phyloP scores from a whole-genome alignment of 2,113 vertebrate genomes.

The Mystacornis crossleyi region DNA sequence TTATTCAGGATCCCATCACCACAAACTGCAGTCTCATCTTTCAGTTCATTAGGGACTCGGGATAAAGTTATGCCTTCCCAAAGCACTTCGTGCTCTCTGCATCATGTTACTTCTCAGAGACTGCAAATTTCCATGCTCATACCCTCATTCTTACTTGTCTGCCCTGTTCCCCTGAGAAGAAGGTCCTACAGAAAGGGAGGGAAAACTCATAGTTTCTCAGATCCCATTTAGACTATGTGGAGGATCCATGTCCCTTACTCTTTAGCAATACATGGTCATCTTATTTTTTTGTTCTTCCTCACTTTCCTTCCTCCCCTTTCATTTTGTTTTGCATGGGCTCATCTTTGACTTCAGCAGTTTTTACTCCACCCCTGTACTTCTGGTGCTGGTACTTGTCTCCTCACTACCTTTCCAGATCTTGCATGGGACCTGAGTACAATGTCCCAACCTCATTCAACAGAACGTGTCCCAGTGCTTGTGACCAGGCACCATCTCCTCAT shows the following conservation, averaged over 20 bases:
- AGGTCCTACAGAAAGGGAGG: not conserved
- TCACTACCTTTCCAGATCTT: not conserved
- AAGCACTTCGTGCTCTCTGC: not conserved
- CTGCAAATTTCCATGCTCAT: not conserved
- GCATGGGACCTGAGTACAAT: not conserved
- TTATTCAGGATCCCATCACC: not conserved
- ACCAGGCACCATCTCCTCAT: not conserved
- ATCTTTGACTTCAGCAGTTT: not conserved
- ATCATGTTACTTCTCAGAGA: not conserved
- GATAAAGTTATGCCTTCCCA: not conserved
- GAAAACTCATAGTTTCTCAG: not conserved
- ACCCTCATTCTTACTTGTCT: not conserved
- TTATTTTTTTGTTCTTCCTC: not conserved
- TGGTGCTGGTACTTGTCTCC: not conserved
- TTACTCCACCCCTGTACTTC: not conserved
- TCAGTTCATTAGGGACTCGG: not conserved
- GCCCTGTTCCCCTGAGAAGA: not conserved
- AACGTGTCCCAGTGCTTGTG: accelerated
- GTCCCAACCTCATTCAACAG: not conserved
- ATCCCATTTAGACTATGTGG: not conserved
- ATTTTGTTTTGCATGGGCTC: not conserved
- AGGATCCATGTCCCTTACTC: accelerated
- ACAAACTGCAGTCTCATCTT: not conserved
- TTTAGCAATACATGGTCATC: accelerated
- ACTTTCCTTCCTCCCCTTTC: accelerated